Base-by-base conservation (phyloP, 2,797 vertebrate genomes). In the Melanotaenia maccullochi region DNA sequence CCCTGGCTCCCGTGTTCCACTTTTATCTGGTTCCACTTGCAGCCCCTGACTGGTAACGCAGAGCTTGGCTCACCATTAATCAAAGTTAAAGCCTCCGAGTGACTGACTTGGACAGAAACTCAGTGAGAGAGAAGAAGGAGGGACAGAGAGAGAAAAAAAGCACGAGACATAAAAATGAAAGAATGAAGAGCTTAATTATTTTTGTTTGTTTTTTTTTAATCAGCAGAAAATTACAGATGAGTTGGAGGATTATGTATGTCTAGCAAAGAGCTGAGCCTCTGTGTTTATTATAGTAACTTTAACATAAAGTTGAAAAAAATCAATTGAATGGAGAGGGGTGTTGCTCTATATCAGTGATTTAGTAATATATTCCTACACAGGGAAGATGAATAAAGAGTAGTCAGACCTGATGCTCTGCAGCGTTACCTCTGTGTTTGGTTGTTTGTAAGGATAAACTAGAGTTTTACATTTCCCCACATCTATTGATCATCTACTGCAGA, bases 51-150 rank as follows among this genome's bases (percentile, higher is more conserved):
- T 90, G 89, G 92, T 92, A 91, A 94, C 93, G 90, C 88, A 91
- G 92, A 85, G 83, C 87, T 88, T 59, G 89, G 85, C 86, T 93
- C 90, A 89, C 88, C 92, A 94, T 94, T 94, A 93, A 94, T 94
- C 93, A 94, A 92, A 93, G 93, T 94, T 93, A 91, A 81, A 90
- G 83, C 88, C 89, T 85, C 79, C 85, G 71, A 75, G 88, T 82
- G 82, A 89, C 89, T 86, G 79, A 77, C 82, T 60, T 56, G 81
- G 72, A 89, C 69, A 70, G 71, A 85, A 74, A 81, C 42, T 47
- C 71, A 69, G 49, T 62, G 72, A 56, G 72, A 61, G 28, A 73
- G 35, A 44, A 40, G 47, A 71, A 63, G 22, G 47, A 42, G 25
- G 51, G 47, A 60, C 12, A 42, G 49, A 42, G 57, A 42, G 13